phyloP scores from a whole-genome alignment of 2,113 vertebrate species.

The Cynopterus brachyotis region DNA sequence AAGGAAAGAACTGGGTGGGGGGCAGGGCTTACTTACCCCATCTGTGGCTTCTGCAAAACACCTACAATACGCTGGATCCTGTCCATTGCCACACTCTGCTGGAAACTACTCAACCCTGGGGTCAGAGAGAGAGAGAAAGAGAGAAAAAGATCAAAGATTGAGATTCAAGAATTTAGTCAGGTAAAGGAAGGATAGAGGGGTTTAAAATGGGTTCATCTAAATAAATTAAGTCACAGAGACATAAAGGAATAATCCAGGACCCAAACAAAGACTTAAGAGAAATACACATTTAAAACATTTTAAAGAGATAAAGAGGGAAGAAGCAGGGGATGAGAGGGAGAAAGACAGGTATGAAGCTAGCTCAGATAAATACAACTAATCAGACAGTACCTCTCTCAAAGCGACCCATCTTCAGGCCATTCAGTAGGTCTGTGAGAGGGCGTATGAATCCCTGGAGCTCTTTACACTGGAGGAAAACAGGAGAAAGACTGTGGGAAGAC shows the following conservation, averaged over 20 bases:
- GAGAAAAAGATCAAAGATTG: not conserved
- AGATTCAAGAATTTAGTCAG: not conserved
- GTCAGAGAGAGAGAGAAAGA: not conserved
- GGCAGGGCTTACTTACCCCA: conserved; percentile 88
- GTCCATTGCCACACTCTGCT: conserved; percentile 97
- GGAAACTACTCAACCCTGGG: conserved; percentile 93
- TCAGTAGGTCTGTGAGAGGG: conserved; percentile 91
- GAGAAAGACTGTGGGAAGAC: not conserved
- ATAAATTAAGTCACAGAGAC: not conserved
- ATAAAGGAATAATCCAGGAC: not conserved
- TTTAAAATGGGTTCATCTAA: not conserved
- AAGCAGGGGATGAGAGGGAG: not conserved
- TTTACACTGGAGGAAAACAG: conserved; percentile 85
- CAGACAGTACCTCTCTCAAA: conserved; percentile 89
- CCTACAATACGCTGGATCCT: conserved; percentile 95
- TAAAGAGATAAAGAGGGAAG: not conserved
- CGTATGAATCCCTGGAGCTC: conserved; percentile 93
- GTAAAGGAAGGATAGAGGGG: not conserved
- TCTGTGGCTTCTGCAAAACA: conserved; percentile 91
- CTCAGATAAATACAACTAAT: not conserved
- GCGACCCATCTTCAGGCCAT: conserved; percentile 91
- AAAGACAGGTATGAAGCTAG: not conserved
- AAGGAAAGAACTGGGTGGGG: not conserved
- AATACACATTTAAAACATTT: not conserved
- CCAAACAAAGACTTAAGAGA: not conserved